Evolutionary conservation across 1,140 invertebrate genomes (phyloP), one percentile per base, ranked within the genome.

Genomic region (Drosophila insularis): DNA sequence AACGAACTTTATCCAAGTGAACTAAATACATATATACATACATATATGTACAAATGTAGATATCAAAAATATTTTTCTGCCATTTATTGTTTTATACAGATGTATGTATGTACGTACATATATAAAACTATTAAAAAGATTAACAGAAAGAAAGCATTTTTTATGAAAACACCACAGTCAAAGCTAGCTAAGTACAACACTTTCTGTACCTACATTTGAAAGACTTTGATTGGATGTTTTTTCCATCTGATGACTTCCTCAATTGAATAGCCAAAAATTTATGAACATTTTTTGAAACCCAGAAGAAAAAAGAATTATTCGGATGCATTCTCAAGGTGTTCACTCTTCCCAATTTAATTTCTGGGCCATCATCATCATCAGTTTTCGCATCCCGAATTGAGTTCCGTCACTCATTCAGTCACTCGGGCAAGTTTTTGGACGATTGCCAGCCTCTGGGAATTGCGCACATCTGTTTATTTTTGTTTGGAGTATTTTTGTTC

Each of bases 401-500:
- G 14, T 59, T 46, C 55, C 60, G 19, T 37, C 67, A 50, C 19
- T 37, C 63, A 66, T 59, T 71, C 76, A 68, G 55, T 67, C 81
- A 76, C 66, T 74, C 66, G 63, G 53, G 13, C 55, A 58, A 68
- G 62, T 70, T 79, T 77, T 85, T 85, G 81, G 81, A 65, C 59
- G 13, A 8, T 58, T 85, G 81, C 81, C 81, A 85, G 77, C 27
- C 60, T 35, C 53, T 10, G 68, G 23, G 71, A 84, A 80, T 69
- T 64, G 74, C 74, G 78, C 81, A 85, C 81, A 86, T 85, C 81
- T 85, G 81, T 78, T 85, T 85, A 85, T 85, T 85, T 76, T 71
- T 59, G 69, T 35, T 31, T 56, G 56, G 59, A 59, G 72, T 75
- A 68, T 75, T 75, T 75, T 75, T 75, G 75, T 75, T 21, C 2